phyloP scores from a whole-genome alignment of 2,888 invertebrate genomes.

The Lasioglossum zephyrum region DNA sequence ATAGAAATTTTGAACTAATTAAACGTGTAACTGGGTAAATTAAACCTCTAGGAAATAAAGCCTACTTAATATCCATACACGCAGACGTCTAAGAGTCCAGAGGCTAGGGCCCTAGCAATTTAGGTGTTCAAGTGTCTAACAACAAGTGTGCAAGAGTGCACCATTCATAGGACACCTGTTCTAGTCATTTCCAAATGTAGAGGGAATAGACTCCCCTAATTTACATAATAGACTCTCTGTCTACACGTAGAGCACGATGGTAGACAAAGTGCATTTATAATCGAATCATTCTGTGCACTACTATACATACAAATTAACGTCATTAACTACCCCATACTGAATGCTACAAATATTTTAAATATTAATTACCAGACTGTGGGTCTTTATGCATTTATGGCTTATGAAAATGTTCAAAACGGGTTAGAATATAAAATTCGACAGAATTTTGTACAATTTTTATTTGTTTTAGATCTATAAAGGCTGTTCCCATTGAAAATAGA shows the following conservation, averaged over 20 bases:
- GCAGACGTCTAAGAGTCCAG: background rate
- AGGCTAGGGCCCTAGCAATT: background rate
- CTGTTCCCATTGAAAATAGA: no score
- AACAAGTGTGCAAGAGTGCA: conserved; percentile 7
- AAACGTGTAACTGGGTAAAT: background rate
- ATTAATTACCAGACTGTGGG: no score
- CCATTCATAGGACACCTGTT: background rate
- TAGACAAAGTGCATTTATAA: background rate
- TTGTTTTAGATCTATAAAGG: no score
- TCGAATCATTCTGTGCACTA: background rate
- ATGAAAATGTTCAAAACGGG: no score
- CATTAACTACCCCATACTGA: background rate
- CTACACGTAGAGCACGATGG: background rate
- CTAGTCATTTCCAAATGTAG: background rate
- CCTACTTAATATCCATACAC: background rate
- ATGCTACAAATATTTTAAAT: no score
- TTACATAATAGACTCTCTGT: background rate
- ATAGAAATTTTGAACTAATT: background rate
- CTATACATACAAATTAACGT: background rate
- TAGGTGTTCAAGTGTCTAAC: conserved; percentile 1
- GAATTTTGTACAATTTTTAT: no score
- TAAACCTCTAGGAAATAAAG: background rate
- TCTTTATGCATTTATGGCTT: no score
- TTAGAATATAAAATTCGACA: no score
- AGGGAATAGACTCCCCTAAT: background rate